Evolutionary conservation across 2,113 vertebrate species (phyloP).

Genomic region (Takifugu bimaculatus): DNA sequence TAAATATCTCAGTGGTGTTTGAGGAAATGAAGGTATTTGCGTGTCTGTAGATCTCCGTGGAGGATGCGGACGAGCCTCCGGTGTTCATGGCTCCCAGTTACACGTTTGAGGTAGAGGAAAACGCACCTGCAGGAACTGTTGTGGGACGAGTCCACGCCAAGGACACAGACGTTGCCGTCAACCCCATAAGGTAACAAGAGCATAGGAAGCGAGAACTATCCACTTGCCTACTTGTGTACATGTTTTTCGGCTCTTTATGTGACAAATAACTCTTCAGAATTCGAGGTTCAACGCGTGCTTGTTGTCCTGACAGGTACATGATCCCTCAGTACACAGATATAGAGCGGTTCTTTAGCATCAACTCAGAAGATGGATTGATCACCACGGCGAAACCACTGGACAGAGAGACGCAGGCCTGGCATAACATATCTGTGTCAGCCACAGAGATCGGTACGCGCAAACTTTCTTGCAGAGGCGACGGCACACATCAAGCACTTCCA

Average conservation of each 20-base stretch:
- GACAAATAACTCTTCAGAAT: no score
- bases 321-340: conserved; percentile 94
- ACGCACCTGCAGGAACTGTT: conserved; percentile 82
- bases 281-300: background rate
- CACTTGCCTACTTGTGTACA: no score
- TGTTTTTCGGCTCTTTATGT: no score
- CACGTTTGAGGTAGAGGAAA: conserved; percentile 91
- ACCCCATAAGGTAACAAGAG: conserved; percentile 78
- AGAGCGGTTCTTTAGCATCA: conserved; percentile 90
- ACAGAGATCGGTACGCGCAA: conserved; percentile 74
- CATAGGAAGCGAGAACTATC: background rate
- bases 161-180: conserved; percentile 92
- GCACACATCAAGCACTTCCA: background rate
- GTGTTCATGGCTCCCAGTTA: conserved; percentile 85
- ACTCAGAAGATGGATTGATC: conserved; percentile 88
- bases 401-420: conserved; percentile 89
- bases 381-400: conserved; percentile 88
- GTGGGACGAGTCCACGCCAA: conserved; percentile 95
- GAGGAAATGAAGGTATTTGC: background rate
- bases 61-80: conserved; percentile 94
- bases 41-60: conserved; percentile 71
- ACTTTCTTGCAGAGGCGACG: no score
- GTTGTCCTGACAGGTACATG: conserved; percentile 79
- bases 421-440: conserved; percentile 94
- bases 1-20: background rate